Base-by-base conservation (phyloP, 2,797 vertebrate genomes). In the Crax fasciolata region DNA sequence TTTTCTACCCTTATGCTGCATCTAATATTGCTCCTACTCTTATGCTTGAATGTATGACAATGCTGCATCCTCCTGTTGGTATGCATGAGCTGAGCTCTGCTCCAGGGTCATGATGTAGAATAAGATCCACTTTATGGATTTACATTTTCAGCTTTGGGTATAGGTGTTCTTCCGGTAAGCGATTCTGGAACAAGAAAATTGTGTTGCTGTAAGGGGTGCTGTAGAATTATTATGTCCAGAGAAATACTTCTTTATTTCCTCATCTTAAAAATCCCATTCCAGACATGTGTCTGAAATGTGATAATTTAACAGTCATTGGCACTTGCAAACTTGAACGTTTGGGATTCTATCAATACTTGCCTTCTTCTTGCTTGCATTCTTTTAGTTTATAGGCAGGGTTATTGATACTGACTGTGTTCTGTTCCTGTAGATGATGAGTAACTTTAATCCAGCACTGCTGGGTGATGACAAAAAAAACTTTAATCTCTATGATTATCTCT, bases 351-450 rank as follows among this genome's bases (percentile, higher is more conserved):
- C 28, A 43, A 1, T 78, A 71, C 71, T 44, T 80, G 28, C 21
- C 59, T 3, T 49, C 2, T 51, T 77, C 77, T 18, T 46, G 4
- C 1, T 0, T 49, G 1, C 49, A 1, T 61, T 5, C 62, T 23
- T 49, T 49, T 61, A 5, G 57, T 58, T 66, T 84, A 8, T 43
- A 73, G 41, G 20, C n/a, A 61, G 27, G 58, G 28, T 63, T 92
- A 35, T 41, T 17, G 8, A 13, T 43, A 80, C 57, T 4, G 61
- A 13, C 23, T 74, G 58, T 74, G 11, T 76, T 70, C 39, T 52
- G 14, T 70, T 91, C 76, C n/a, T 90, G 24, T 76, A 61, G 43
- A 11, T 23, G 58, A 15, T 66, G 75, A 70, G 24, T 70, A 59
- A 12, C 4, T 61, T 94, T 70, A 43, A 39, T 73, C 21, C 7